Percentiles rank a stretch among this genome's conserved stretches.
These are phyloP conservation scores for Pangasianodon hypophthalmus DNA, from an alignment of 2,113 vertebrate species.

Conservation along the genomic window DNA sequence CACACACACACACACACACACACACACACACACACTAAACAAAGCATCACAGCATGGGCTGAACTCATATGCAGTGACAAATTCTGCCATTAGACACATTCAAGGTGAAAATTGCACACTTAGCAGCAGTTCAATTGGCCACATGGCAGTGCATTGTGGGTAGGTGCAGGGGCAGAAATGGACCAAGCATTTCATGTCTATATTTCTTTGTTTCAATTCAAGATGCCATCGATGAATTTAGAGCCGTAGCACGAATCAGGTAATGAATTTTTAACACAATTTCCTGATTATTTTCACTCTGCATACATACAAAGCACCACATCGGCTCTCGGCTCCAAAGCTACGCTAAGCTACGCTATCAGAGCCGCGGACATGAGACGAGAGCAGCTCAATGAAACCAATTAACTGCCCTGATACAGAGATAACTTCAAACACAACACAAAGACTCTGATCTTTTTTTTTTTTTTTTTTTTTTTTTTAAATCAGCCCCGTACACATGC, in stretches of 20 bases:
- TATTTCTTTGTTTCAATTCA: background rate
- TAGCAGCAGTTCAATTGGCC: background rate
- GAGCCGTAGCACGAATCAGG: background rate
- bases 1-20: background rate
- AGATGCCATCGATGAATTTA: background rate
- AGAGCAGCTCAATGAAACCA: background rate
- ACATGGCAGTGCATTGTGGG: background rate
- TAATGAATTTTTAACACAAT: background rate
- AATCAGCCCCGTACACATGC: background rate
- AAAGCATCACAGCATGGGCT: background rate
- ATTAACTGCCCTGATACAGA: conserved; percentile 6
- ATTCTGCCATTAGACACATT: background rate
- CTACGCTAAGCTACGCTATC: background rate
- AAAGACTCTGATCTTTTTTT: background rate
- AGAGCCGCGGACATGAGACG: background rate
- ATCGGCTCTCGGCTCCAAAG: background rate
- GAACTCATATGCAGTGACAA: background rate
- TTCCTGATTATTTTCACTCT: background rate
- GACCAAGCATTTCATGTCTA: background rate
- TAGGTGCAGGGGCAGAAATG: background rate
- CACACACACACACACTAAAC: background rate
- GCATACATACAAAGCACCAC: background rate
- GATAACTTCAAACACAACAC: conserved; percentile 5
- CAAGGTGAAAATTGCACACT: background rate
- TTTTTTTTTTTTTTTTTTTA: background rate